Base-by-base conservation (phyloP, 2,797 vertebrate species). In the Tenualosa thibaudeaui region DNA sequence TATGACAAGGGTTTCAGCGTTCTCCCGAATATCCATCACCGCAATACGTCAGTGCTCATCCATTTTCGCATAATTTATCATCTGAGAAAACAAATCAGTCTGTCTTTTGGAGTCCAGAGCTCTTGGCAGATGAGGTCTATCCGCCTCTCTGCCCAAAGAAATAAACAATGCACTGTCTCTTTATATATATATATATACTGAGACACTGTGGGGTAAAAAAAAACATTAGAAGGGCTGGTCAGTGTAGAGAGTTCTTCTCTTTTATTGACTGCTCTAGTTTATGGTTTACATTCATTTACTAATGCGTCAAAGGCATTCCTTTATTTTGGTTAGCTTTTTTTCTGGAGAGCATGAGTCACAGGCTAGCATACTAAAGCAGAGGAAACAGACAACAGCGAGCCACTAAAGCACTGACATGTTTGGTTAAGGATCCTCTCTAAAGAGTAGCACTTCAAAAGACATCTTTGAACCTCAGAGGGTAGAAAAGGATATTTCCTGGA, bases 281-380 rank as follows among this genome's bases (percentile, higher is more conserved):
- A 49, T 78, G 37, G 71, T 43, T 43, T 43, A 46, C 40, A 78
- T 78, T 71, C 31, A 31, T 43, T 78, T 13, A 19, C 37, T 78
- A 19, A 78, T 46, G 89, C 89, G 91, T 91, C 86, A 91, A 86
- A 91, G 83, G 86, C 86, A 62, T 90, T 90, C 83, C 81, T 81
- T 81, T 26, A 43, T 51, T 43, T 78, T 43, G 37, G 71, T 78
- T 78, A 31, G 37, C 40, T 78, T 46, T 12, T 78, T 78, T 85
- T 0, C 10, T 87, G 81, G 89, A 78, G 89, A 82, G 50, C 85
- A 88, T 90, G 86, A 87, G 83, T 54, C 83, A 71, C 19, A 10
- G 15, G 26, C 43, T 90, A 84, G 85, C 84, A 84, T 82, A 86
- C 89, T 46, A 83, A 58, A 87, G 84, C 85, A 85, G 87, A 56